phyloP scores from a whole-genome alignment of 2,888 invertebrate species.

The Pegoplata infirma region DNA sequence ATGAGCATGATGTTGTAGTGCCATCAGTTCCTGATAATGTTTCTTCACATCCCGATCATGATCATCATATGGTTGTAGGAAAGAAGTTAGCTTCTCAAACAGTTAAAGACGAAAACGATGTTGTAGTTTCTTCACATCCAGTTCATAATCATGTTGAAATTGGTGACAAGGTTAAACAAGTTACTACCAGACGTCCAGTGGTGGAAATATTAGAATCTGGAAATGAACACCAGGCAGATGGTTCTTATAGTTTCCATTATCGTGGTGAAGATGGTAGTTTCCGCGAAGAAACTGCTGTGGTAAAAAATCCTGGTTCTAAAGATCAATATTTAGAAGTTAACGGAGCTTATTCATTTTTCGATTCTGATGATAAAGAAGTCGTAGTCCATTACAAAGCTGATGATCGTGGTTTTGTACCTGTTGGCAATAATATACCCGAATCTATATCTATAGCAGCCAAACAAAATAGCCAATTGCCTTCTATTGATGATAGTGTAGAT shows the following conservation, averaged over 20 bases:
- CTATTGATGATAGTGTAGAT: constrained; percentile 46
- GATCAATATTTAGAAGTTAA: constrained; percentile 70
- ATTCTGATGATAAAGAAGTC: constrained; percentile 73
- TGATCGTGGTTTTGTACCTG: constrained; percentile 76
- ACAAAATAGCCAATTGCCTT: constrained; percentile 67
- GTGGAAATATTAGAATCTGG: constrained; percentile 73
- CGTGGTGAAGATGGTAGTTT: constrained; percentile 73
- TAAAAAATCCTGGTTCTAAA: constrained; percentile 71
- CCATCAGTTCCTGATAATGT: too few relatives aligned
- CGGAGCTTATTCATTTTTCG: constrained; percentile 75
- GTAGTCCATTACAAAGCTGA: constrained; percentile 75
- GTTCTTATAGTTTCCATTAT: constrained; percentile 74
- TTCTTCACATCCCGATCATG: background rate
- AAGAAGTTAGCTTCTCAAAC: background rate
- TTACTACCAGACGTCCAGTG: constrained; percentile 38
- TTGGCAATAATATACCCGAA: constrained; percentile 72
- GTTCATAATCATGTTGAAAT: background rate
- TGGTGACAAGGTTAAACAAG: background rate
- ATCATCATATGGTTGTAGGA: too few relatives aligned
- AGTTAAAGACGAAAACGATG: background rate
- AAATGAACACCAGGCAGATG: constrained; percentile 71
- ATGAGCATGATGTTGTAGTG: constrained; percentile 14
- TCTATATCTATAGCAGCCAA: constrained; percentile 72
- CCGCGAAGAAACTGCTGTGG: constrained; percentile 73
- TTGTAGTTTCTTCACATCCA: background rate